phyloP scores from a whole-genome alignment of 2,113 vertebrate species.

The Chionodraco myersi region DNA sequence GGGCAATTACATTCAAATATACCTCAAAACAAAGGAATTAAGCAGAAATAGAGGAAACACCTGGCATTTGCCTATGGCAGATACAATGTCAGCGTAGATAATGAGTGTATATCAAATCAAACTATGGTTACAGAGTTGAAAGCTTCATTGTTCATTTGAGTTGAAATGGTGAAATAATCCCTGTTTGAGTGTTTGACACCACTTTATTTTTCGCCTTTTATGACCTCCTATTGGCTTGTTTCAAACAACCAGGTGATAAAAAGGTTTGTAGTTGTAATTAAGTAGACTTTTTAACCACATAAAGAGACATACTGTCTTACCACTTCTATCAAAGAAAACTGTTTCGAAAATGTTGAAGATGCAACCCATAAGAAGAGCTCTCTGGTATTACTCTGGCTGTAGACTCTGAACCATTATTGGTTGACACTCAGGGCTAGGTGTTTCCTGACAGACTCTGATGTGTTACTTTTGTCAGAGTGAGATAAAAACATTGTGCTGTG shows the following conservation, averaged over 20 bases:
- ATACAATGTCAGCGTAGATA: slow-evolving; percentile 3
- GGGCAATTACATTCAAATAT: slow-evolving; percentile 18
- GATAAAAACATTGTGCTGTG: slow-evolving; percentile 9
- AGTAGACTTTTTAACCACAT: background rate
- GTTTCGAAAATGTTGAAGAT: background rate
- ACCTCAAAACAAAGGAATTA: background rate
- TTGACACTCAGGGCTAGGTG: background rate
- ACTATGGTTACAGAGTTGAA: background rate
- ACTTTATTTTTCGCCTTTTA: background rate
- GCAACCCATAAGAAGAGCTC: background rate
- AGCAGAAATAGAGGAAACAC: slow-evolving; percentile 6
- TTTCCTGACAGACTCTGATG: slow-evolving; percentile 15
- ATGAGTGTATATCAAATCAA: background rate
- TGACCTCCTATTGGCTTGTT: background rate
- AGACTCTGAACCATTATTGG: background rate
- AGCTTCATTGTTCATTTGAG: background rate
- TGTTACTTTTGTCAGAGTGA: slow-evolving; percentile 17
- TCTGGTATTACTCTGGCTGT: background rate
- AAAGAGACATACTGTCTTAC: background rate
- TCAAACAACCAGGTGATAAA: background rate
- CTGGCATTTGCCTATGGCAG: background rate
- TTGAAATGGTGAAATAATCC: background rate
- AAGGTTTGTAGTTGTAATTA: background rate
- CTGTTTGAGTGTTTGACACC: background rate
- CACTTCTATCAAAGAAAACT: background rate